These are phyloP conservation scores for Chironomus striatipennis DNA, from an alignment of 1,140 invertebrate species.

Conservation along the genomic window DNA sequence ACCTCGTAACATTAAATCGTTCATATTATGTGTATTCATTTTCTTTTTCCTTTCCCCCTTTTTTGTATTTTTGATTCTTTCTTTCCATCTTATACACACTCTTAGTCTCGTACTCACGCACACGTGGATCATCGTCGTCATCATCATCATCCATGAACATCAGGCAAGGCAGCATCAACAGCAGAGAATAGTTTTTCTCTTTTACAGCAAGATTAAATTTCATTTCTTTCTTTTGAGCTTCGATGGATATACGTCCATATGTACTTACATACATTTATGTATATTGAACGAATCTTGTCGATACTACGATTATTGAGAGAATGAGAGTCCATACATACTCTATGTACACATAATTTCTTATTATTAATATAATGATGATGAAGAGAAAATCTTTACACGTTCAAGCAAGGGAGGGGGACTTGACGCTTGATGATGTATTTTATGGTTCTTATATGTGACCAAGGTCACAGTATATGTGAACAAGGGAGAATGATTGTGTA, in stretches of 20 bases:
- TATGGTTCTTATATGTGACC: background rate
- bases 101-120: background rate
- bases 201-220: background rate
- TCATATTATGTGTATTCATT: background rate
- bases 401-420: background rate
- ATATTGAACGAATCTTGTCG: background rate
- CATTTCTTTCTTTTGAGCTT: background rate
- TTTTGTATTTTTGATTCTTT: too few relatives aligned
- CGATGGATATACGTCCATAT: background rate
- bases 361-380: background rate
- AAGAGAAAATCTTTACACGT: background rate
- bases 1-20: constrained; percentile 14
- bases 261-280: background rate
- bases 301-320: too few relatives aligned
- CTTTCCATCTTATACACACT: background rate
- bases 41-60: background rate
- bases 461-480: background rate
- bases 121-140: background rate
- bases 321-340: background rate
- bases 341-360: background rate
- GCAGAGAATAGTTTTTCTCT: background rate
- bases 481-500: background rate
- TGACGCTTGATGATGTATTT: background rate
- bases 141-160: background rate
- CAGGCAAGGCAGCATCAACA: background rate